A percentile compares a stretch with the other conserved stretches of the same genome.
Evolutionary conservation across 2,113 vertebrate genomes (phyloP).

Genomic region (Oenanthe melanoleuca): DNA sequence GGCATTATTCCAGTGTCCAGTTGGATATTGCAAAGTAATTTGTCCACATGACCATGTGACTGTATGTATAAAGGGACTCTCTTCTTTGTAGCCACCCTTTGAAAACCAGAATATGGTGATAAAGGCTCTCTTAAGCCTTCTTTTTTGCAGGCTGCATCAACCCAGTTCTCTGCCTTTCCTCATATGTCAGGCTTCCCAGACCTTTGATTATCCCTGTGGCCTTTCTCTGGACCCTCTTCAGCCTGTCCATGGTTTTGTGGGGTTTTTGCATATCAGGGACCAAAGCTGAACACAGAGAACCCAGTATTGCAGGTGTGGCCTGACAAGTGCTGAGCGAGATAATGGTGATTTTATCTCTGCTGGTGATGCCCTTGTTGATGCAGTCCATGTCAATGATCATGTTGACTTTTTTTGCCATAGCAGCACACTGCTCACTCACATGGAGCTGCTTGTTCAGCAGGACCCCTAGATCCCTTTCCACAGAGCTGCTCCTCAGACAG

Average conservation of each 20-base stretch:
- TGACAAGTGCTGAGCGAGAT: background rate
- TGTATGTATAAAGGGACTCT: background rate
- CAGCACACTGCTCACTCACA: background rate
- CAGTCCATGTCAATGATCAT: too few species aligned
- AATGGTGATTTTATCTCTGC: background rate
- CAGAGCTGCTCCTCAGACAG: background rate
- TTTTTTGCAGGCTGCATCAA: background rate
- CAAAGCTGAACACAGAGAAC: background rate
- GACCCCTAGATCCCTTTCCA: background rate
- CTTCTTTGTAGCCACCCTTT: background rate
- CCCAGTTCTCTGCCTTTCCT: background rate
- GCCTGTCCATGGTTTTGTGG: background rate
- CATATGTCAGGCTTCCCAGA: background rate
- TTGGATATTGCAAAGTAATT: background rate
- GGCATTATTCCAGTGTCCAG: background rate
- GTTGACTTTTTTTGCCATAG: background rate
- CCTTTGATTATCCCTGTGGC: background rate
- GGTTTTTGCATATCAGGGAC: background rate
- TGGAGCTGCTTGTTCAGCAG: background rate
- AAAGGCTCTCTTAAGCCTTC: background rate
- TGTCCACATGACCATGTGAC: rapidly evolving
- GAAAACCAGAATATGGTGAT: background rate
- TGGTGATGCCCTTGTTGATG: background rate
- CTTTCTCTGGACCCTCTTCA: background rate
- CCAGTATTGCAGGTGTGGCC: background rate